Percentiles rank a stretch among this genome's conserved stretches.
phyloP scores from a whole-genome alignment of 2,888 invertebrate genomes.

The Seladonia tumulorum region DNA sequence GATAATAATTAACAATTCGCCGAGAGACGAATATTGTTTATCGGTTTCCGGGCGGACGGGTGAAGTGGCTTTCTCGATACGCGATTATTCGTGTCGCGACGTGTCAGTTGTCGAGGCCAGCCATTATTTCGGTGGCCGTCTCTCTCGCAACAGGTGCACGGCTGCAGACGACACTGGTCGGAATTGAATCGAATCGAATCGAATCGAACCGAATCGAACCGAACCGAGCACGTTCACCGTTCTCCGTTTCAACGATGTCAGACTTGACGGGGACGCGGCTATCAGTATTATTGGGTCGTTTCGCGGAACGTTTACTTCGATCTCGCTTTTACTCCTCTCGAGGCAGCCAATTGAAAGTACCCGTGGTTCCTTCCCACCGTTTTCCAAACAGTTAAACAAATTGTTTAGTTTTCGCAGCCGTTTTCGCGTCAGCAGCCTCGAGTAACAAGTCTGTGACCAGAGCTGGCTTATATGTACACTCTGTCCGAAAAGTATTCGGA shows the following conservation, averaged over 20 bases:
- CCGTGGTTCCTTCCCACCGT: background rate
- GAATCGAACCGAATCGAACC: conserved; percentile 13
- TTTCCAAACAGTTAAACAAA: background rate
- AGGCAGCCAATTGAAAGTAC: background rate
- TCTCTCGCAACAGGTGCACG: conserved; percentile 59
- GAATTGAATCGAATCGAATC: conserved; percentile 33
- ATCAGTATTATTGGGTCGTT: conserved; percentile 36
- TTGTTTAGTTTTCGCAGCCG: background rate
- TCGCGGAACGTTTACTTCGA: background rate
- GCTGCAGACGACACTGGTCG: conserved; percentile 48
- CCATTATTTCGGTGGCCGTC: conserved; percentile 49
- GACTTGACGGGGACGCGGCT: conserved; percentile 36
- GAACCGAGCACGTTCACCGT: background rate
- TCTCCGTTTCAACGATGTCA: conserved; percentile 46
- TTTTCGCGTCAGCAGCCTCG: background rate
- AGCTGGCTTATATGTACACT: background rate
- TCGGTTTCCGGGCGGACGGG: conserved; percentile 22
- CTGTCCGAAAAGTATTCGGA: background rate
- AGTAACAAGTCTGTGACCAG: background rate
- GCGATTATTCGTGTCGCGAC: conserved; percentile 37
- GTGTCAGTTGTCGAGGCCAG: conserved; percentile 34
- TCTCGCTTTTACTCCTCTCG: background rate
- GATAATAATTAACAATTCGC: conserved; percentile 27
- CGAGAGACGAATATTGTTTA: conserved; percentile 27
- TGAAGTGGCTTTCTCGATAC: conserved; percentile 26